Base-by-base conservation (phyloP, 2,888 invertebrate species). In the Eumerus sabulonum region DNA sequence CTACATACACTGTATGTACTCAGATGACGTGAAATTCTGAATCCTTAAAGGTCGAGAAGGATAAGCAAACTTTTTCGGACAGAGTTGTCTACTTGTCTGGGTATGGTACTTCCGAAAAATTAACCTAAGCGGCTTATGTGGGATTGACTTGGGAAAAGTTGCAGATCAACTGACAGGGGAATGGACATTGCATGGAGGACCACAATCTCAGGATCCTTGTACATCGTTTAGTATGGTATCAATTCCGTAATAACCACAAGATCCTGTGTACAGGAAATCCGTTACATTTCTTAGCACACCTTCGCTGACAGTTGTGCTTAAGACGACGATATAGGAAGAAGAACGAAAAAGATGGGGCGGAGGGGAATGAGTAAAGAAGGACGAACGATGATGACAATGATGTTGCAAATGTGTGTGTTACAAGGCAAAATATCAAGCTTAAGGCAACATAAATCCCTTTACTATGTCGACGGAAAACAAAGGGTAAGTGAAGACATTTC, bases 371-470 rank as follows among this genome's bases (percentile, higher is more conserved):
- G n/a, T n/a, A n/a, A n/a, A 19, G 19, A 35, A 51, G 51, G 27
- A 27, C 27, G 27, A 51, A 53, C 40, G 67, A 56, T 60, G 79
- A 74, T 51, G 74, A 79, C 79, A 74, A 79, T 74, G 74, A 79
- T 68, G 68, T 70, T 79, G 79, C 77, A 73, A 79, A 73, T 79
- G 73, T 27, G 73, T 27, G 27, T 73, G 77, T 68, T 79, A 73
- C 79, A 68, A 64, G 63, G 60, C 64, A 68, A 70, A 74, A 79
- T 79, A 74, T 79, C 64, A 68, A 79, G 68, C 79, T 79, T 70
- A 79, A 60, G 79, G 74, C 74, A 38, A 56, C 59, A 53, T 54
- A 64, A 70, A 74, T 79, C 79, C 74, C 13, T 68, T 68, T 74
- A 54, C 48, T 53, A 67, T 51, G 42, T 27, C 3, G 53, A 45